Evolutionary conservation across 2,797 vertebrate genomes (phyloP).

Genomic region (Gila robusta): DNA sequence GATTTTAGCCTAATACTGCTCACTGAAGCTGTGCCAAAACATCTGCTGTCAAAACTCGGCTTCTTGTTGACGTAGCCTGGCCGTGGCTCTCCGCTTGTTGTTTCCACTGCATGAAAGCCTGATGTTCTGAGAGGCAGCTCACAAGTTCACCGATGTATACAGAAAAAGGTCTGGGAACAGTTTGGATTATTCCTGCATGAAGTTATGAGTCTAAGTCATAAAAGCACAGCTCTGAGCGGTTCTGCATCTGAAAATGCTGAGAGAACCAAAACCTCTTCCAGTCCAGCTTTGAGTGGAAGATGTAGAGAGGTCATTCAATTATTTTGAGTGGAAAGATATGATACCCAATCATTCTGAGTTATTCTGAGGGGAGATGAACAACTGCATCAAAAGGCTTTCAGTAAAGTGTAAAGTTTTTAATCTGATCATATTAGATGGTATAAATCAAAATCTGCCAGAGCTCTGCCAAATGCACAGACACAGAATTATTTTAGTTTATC

Average conservation of each 20-base stretch:
- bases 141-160: neutral
- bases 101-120: constrained; percentile 53
- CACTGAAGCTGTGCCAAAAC: constrained; percentile 27
- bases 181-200: neutral
- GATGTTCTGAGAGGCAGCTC: constrained; percentile 46
- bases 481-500: neutral
- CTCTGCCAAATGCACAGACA: neutral
- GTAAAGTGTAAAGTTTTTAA: neutral
- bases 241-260: constrained; percentile 14
- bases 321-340: constrained; percentile 19
- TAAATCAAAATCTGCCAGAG: neutral
- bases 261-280: neutral
- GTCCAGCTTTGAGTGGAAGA: neutral
- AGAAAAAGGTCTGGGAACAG: constrained; percentile 22
- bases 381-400: constrained; percentile 21
- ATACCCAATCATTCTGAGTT: neutral
- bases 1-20: neutral
- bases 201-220: neutral
- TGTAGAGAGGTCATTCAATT: neutral
- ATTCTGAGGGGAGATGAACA: neutral
- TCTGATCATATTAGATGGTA: neutral
- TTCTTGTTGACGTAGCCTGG: neutral
- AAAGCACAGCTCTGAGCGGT: neutral
- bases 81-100: constrained; percentile 49
- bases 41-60: constrained; percentile 24